Base-by-base conservation (phyloP, 1,140 invertebrate species). In the Araneus ventricosus region DNA sequence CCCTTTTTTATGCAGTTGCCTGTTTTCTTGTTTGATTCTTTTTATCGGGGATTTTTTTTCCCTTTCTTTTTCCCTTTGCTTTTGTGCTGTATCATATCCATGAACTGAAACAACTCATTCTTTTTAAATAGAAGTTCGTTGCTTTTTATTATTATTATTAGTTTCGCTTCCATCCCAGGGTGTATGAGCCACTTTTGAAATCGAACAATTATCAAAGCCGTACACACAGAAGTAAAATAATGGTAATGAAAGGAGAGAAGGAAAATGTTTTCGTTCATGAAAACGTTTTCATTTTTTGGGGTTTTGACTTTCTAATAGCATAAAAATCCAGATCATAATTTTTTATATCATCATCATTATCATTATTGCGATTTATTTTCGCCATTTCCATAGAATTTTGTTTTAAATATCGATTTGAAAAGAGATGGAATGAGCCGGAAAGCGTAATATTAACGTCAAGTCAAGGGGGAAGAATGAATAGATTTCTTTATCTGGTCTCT, bases 201-300 rank as follows among this genome's bases (percentile, higher is more conserved):
- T 93, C 91, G 91, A 80, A 88, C 84, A 93, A 93, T 93, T 93
- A 93, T 93, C 84, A 59, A 87, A 59, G 37, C 30, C 39, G 45
- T 79, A 24, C 41, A 59, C 24, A 80, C 39, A 85, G 22, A 75
- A 79, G 34, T 39, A 80, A 84, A 79, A 87, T 90, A 37, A 80
- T 90, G 63, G 88, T 93, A 88, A 88, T 87, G 79, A 91, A 61
- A 63, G 45, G 61, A 91, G 59, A 91, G 75, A 84, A 75, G 85
- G 85, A 93, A 93, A 52, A 93, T 79, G 91, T 93, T 93, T 70
- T 92, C 39, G 57, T 34, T 45, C 79, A 67, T 70, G 37, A 41
- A 90, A 92, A 92, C n/a, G 59, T 86, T 93, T 93, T 93, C 85
- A 87, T 88, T 87, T n/a, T 89, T 41, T 30, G 57, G 63, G 24